Evolutionary conservation across 2,888 invertebrate genomes (phyloP).

Genomic region (Melipona beecheii): DNA sequence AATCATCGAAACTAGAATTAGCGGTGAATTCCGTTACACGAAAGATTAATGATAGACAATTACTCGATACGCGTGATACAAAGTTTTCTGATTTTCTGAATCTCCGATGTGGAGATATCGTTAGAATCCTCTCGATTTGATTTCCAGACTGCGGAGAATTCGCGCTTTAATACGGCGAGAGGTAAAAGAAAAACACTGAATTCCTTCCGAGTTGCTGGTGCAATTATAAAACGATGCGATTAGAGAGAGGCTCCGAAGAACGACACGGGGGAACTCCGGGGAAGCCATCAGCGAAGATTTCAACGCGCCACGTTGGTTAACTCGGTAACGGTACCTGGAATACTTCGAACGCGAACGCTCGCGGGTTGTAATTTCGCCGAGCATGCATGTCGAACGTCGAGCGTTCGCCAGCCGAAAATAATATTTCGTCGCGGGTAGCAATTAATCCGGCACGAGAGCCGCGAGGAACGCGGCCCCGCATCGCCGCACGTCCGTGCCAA

Average conservation of each 20-base stretch:
- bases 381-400: constrained; percentile 13
- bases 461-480: neutral
- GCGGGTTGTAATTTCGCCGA: constrained; percentile 14
- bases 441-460: constrained; percentile 11
- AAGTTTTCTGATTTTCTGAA: too few relatives aligned
- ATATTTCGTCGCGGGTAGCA: constrained; percentile 8
- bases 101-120: too few relatives aligned
- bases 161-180: too few relatives aligned
- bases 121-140: too few relatives aligned
- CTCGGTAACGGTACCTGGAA: constrained; percentile 14
- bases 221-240: constrained; percentile 70
- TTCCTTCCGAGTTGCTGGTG: constrained; percentile 67
- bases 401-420: constrained; percentile 11
- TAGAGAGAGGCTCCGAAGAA: constrained; percentile 61
- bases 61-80: too few relatives aligned
- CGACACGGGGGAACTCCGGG: neutral
- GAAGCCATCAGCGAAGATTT: constrained; percentile 10
- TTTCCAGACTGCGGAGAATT: too few relatives aligned
- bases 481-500: neutral
- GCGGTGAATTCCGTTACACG: too few relatives aligned
- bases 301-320: neutral
- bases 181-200: too few relatives aligned
- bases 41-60: too few relatives aligned
- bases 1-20: too few relatives aligned
- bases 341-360: constrained; percentile 13